Evolutionary conservation across 2,888 invertebrate genomes (phyloP).

Genomic region (Chesias legatella): DNA sequence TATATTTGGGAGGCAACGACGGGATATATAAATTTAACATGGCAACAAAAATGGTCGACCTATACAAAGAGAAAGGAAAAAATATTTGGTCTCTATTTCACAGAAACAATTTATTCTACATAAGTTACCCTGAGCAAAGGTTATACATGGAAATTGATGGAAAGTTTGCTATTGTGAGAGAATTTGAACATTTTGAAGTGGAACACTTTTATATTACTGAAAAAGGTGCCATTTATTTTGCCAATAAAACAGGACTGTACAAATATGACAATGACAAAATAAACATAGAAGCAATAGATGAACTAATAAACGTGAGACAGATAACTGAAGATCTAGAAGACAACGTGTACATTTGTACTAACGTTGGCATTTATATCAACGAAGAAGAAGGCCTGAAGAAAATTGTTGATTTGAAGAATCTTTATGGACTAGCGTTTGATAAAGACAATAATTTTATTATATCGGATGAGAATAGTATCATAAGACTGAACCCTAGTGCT

Average conservation of each 20-base stretch:
- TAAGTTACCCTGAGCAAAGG: conserved; percentile 58
- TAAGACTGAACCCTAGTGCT: conserved; percentile 41
- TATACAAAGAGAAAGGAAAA: conserved; percentile 49
- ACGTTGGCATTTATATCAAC: conserved; percentile 45
- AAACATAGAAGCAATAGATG: conserved; percentile 35
- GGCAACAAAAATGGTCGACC: conserved; percentile 50
- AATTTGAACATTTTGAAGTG: conserved; percentile 52
- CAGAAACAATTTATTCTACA: conserved; percentile 53
- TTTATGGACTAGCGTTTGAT: conserved; percentile 56
- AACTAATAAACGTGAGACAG: conserved; percentile 50
- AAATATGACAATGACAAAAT: conserved; percentile 40
- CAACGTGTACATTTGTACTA: conserved; percentile 49
- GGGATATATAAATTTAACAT: conserved; percentile 61
- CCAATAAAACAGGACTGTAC: conserved; percentile 55
- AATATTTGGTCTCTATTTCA: conserved; percentile 57
- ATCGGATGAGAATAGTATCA: conserved; percentile 50
- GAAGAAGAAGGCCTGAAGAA: conserved; percentile 37
- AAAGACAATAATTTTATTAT: conserved; percentile 52
- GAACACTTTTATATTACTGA: conserved; percentile 49
- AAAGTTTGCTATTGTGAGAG: conserved; percentile 48
- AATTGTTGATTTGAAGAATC: conserved; percentile 42
- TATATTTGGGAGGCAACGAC: conserved; percentile 59
- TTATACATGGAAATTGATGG: conserved; percentile 51
- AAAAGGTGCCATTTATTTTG: conserved; percentile 43
- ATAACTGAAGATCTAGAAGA: conserved; percentile 56